Evolutionary conservation across 2,113 vertebrate species (phyloP).

Genomic region (Bubo blakistoni): DNA sequence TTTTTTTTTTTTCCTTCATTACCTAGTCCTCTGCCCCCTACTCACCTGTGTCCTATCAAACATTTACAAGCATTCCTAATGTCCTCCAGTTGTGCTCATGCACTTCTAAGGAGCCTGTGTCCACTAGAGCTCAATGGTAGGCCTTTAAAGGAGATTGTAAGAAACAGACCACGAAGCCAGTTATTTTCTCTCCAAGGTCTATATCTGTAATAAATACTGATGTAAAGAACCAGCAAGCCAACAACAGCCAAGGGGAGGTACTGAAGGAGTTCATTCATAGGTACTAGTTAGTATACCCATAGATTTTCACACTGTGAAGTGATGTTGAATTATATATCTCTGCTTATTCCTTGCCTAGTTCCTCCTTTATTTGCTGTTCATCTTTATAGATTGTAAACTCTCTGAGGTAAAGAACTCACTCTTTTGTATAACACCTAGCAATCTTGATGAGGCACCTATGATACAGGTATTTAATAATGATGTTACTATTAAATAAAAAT

Average conservation of each 20-base stretch:
- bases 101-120: neutral
- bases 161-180: neutral
- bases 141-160: neutral
- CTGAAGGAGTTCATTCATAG: neutral
- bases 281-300: neutral
- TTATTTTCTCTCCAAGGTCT: neutral
- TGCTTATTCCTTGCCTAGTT: neutral
- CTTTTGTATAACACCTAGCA: neutral
- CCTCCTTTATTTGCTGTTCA: neutral
- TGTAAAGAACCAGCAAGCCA: neutral
- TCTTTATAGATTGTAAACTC: neutral
- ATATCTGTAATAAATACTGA: neutral
- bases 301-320: neutral
- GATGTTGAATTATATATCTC: neutral
- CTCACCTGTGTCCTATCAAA: neutral
- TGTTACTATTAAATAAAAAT: neutral
- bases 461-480: neutral
- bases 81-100: neutral
- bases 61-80: neutral
- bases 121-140: neutral
- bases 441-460: neutral
- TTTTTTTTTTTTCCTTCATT: neutral
- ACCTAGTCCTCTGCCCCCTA: neutral
- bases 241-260: neutral
- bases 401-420: neutral